Evolutionary conservation across 1,140 invertebrate genomes (phyloP).

Genomic region (Nymphalis io): DNA sequence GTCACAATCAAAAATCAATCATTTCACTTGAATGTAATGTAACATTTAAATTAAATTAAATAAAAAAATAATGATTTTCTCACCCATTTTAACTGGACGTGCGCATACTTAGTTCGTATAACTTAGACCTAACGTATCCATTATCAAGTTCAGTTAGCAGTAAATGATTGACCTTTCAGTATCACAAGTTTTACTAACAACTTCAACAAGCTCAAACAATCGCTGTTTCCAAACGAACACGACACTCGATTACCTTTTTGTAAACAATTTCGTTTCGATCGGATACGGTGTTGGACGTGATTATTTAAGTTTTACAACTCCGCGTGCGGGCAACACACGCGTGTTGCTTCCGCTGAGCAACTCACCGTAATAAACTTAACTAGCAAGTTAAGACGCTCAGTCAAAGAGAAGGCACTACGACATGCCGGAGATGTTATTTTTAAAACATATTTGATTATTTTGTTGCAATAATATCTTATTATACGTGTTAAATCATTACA

Average conservation of each 20-base stretch:
- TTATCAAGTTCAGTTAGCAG: constrained; percentile 8
- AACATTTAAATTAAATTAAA: not conserved
- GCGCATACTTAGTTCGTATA: not conserved
- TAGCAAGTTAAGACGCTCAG: constrained; percentile 13
- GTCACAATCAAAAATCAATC: too few relatives aligned
- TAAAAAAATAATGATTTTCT: not conserved
- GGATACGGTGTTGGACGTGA: not conserved
- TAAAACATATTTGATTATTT: constrained; percentile 4
- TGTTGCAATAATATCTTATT: not conserved
- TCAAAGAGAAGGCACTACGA: constrained; percentile 1
- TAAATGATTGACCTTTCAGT: not conserved
- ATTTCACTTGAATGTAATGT: too few relatives aligned
- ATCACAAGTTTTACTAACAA: not conserved
- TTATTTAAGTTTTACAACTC: not conserved
- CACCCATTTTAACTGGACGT: not conserved
- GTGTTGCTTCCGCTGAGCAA: constrained; percentile 22
- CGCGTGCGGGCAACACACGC: constrained; percentile 18
- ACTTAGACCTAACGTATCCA: not conserved
- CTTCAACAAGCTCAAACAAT: not conserved
- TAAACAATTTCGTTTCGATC: constrained; percentile 19
- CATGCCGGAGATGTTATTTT: not conserved
- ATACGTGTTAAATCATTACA: not conserved
- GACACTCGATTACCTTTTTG: constrained; percentile 16
- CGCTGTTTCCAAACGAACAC: not conserved
- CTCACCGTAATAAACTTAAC: constrained; percentile 24